Evolutionary conservation across 2,113 vertebrate species (phyloP).

Genomic region (Coturnix japonica): DNA sequence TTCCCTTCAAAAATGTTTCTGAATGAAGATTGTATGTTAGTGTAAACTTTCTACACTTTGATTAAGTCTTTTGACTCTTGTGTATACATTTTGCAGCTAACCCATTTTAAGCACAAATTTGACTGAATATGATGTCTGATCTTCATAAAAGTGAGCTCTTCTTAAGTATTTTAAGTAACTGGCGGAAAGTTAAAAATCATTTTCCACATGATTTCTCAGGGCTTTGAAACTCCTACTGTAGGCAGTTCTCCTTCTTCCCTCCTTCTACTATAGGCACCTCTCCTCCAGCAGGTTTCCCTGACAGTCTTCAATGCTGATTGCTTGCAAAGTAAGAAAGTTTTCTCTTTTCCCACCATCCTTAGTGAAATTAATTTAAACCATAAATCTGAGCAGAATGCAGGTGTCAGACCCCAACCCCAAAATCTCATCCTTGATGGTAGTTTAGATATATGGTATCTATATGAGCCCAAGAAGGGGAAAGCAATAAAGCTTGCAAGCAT

Average conservation of each 20-base stretch:
- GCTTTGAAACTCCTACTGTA: background rate
- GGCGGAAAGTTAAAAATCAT: background rate
- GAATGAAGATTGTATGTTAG: conserved; percentile 1
- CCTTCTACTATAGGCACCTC: background rate
- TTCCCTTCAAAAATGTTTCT: conserved; percentile 6
- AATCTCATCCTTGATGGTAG: background rate
- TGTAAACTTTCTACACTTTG: background rate
- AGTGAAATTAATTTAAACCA: background rate
- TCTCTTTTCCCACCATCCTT: background rate
- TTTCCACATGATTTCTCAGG: background rate
- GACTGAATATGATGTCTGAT: background rate
- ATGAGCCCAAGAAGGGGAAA: background rate
- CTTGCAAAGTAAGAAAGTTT: background rate
- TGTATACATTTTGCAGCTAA: background rate
- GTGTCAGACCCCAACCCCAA: background rate
- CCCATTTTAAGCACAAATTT: background rate
- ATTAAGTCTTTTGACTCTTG: background rate
- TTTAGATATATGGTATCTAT: background rate
- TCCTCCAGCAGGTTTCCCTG: background rate
- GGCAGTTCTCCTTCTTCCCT: background rate
- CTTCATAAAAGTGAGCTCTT: background rate
- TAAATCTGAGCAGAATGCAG: background rate
- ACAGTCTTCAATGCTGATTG: background rate
- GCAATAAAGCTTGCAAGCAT: background rate
- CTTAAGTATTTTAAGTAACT: background rate